phyloP scores from a whole-genome alignment of 53 echinoderm and acorn worm genomes.

The Stichopus horrens region DNA sequence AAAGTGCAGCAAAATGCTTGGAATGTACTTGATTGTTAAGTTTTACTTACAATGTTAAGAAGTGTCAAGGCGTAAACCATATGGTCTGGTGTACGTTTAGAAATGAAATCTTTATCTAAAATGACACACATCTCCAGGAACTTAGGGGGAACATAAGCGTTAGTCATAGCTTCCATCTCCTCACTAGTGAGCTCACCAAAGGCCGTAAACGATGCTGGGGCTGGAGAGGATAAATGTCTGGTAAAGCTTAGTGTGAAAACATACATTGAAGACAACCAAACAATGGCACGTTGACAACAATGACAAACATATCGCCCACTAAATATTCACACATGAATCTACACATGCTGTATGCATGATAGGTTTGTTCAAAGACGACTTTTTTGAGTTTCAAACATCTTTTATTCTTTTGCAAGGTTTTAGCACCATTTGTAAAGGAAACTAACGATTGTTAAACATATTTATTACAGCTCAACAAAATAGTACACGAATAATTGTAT shows the following conservation, averaged over 20 bases:
- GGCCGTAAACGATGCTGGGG: background rate
- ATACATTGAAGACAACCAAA: background rate
- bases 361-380: too few species aligned
- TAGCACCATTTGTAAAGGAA: too few species aligned
- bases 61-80: conserved; percentile 12
- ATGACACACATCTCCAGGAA: conserved; percentile 37
- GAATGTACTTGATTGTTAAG: background rate
- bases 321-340: too few species aligned
- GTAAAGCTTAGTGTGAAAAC: too few species aligned
- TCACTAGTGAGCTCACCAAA: background rate
- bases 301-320: background rate
- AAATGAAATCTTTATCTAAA: conserved; percentile 14
- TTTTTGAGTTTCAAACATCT: too few species aligned
- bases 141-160: conserved; percentile 16
- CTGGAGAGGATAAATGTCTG: background rate
- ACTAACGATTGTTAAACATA: too few species aligned
- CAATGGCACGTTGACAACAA: background rate
- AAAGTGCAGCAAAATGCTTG: too few species aligned
- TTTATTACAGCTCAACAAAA: too few species aligned
- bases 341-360: too few species aligned
- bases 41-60: conserved; percentile 26
- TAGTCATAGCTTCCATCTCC: background rate
- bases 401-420: too few species aligned
- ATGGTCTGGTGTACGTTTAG: conserved; percentile 6
- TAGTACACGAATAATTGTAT: too few species aligned